phyloP scores from a whole-genome alignment of 2,888 invertebrate genomes.

The Drosophila mimetica region DNA sequence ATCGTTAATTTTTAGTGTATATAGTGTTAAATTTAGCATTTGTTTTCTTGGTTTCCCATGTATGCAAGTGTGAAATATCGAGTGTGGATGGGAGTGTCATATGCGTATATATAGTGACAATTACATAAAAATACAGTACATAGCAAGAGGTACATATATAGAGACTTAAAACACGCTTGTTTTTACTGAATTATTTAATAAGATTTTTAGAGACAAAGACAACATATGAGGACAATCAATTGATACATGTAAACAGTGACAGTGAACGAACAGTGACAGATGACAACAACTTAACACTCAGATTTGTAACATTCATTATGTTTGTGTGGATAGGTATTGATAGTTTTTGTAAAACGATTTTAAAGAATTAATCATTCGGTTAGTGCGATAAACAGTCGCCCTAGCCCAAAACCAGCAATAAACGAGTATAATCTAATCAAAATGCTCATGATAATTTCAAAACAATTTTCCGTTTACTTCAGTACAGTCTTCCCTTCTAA shows the following conservation, averaged over 20 bases:
- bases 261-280: slow-evolving; percentile 51
- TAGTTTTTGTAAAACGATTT: slow-evolving; percentile 9
- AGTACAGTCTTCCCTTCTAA: slow-evolving; percentile 31
- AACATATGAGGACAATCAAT: slow-evolving; percentile 37
- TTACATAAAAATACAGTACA: slow-evolving; percentile 65
- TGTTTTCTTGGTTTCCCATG: slow-evolving; percentile 15
- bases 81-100: slow-evolving; percentile 12
- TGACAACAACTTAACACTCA: slow-evolving; percentile 68
- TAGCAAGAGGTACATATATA: slow-evolving; percentile 68
- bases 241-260: slow-evolving; percentile 49
- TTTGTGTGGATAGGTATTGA: slow-evolving; percentile 7
- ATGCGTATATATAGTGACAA: slow-evolving; percentile 35
- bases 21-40: slow-evolving; percentile 34
- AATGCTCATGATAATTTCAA: slow-evolving; percentile 8
- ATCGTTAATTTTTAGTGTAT: slow-evolving; percentile 29
- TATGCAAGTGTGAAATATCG: neutral
- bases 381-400: slow-evolving; percentile 3
- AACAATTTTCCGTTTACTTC: slow-evolving; percentile 10
- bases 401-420: slow-evolving; percentile 15
- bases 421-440: slow-evolving; percentile 21
- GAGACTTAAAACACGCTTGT: slow-evolving; percentile 55
- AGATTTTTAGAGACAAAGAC: slow-evolving; percentile 42
- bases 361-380: neutral
- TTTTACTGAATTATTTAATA: slow-evolving; percentile 34
- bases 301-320: slow-evolving; percentile 48